A percentile compares a stretch with the other conserved stretches of the same genome.
phyloP scores from a whole-genome alignment of 2,113 vertebrate genomes.

The Platichthys flesus region DNA sequence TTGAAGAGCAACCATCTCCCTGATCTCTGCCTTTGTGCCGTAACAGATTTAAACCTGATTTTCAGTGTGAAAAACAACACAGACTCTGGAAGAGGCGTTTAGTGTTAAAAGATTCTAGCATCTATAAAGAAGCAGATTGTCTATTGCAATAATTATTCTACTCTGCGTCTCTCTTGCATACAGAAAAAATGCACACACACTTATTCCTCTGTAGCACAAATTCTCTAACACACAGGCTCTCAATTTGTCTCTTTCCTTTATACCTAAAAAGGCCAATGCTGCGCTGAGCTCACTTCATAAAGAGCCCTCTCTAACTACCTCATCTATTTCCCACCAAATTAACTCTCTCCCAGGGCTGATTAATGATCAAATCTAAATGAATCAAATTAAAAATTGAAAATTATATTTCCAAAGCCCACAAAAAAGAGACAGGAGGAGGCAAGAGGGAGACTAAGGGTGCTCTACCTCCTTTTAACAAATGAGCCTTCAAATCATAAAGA shows the following conservation, averaged over 20 bases:
- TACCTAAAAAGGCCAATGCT: constrained; percentile 61
- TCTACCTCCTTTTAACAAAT: constrained; percentile 95
- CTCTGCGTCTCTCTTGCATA: neutral
- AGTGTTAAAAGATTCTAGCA: neutral
- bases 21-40: too few species aligned
- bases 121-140: neutral
- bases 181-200: neutral
- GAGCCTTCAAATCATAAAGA: constrained; percentile 99
- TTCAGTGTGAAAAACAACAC: too few species aligned
- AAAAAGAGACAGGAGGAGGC: constrained; percentile 90
- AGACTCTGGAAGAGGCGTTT: too few species aligned
- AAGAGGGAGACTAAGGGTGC: constrained; percentile 85
- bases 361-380: constrained; percentile 99
- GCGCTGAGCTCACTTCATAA: constrained; percentile 90
- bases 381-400: constrained; percentile 99
- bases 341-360: constrained; percentile 99
- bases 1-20: too few species aligned
- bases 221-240: constrained; percentile 60
- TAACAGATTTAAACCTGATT: too few species aligned
- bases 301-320: constrained; percentile 94
- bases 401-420: constrained; percentile 99
- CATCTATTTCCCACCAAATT: constrained; percentile 99
- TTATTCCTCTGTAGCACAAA: constrained; percentile 1
- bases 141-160: neutral
- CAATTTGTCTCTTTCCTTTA: constrained; percentile 36